Conservation (phyloP, 2,888 invertebrate genomes). For the Phlogophora meticulosa region DNA sequence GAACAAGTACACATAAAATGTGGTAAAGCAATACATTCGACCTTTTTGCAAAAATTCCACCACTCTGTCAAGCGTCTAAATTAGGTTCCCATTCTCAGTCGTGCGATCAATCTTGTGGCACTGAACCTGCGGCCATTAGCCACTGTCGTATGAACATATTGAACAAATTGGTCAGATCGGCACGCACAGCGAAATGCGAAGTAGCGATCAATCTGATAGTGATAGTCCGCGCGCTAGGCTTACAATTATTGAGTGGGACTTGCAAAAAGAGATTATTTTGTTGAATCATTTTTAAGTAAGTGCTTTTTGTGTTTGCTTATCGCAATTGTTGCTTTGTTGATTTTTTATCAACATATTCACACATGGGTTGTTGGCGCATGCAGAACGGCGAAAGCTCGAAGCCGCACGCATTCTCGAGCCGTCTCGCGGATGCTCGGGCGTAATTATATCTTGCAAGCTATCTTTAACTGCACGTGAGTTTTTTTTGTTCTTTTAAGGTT, state of each 20-base stretch:
- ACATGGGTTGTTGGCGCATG: too few species aligned
- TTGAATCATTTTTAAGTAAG: neutral
- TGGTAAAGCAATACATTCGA: too few species aligned
- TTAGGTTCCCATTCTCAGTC: constrained; percentile 12
- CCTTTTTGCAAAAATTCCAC: too few species aligned
- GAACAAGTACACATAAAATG: too few species aligned
- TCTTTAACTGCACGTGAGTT: too few species aligned
- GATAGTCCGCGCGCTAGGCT: constrained; percentile 13
- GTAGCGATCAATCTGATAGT: constrained; percentile 34
- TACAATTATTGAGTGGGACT: constrained; percentile 21
- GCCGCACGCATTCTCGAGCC: too few species aligned
- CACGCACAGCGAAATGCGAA: constrained; percentile 34
- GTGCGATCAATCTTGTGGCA: constrained; percentile 55
- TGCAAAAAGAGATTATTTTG: neutral
- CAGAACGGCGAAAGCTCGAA: too few species aligned
- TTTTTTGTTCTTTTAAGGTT: too few species aligned
- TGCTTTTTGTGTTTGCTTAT: neutral
- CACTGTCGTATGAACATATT: constrained; percentile 48
- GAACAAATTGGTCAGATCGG: constrained; percentile 66
- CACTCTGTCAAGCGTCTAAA: constrained; percentile 1
- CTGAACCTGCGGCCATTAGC: constrained; percentile 55
- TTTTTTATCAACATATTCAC: too few species aligned
- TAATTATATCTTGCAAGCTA: too few species aligned
- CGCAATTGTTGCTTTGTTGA: too few species aligned
- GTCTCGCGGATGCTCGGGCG: too few species aligned